Percentiles rank a stretch among this genome's conserved stretches.
These are phyloP conservation scores for Sthenelais limicola DNA, from an alignment of 2,888 invertebrate genomes.

Conservation along the genomic window DNA sequence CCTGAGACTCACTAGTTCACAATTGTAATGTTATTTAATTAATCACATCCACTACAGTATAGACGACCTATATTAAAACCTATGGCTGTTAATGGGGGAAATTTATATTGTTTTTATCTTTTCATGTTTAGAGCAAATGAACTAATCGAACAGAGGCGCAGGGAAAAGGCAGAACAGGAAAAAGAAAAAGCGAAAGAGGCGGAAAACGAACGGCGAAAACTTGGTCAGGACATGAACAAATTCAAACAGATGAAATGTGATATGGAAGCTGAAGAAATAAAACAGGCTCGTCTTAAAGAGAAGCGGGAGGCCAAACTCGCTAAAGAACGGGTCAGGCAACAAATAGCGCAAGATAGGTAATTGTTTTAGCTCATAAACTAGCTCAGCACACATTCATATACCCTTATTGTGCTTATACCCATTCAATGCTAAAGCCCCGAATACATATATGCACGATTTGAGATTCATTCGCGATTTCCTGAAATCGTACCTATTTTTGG, in stretches of 20 bases:
- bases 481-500: too few relatives aligned
- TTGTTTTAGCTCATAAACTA: background rate
- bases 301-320: conserved; percentile 83
- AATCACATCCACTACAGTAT: too few relatives aligned
- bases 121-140: conserved; percentile 75
- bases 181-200: conserved; percentile 76
- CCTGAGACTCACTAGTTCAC: too few relatives aligned
- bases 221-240: conserved; percentile 80
- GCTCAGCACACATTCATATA: too few relatives aligned
- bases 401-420: too few relatives aligned
- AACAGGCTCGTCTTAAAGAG: conserved; percentile 83
- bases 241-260: conserved; percentile 81
- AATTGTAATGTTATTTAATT: too few relatives aligned
- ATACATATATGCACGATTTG: too few relatives aligned
- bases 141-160: conserved; percentile 79
- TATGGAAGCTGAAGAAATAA: conserved; percentile 80
- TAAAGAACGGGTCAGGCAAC: conserved; percentile 83
- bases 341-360: conserved; percentile 87
- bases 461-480: too few relatives aligned
- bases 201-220: conserved; percentile 82
- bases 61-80: too few relatives aligned
- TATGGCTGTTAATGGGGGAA: too few relatives aligned
- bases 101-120: too few relatives aligned
- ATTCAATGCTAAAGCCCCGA: too few relatives aligned
- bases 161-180: conserved; percentile 80